Evolutionary conservation across 64 coral and sea anemone genomes (phyloP).

Genomic region (Catalaphyllia jardinei): DNA sequence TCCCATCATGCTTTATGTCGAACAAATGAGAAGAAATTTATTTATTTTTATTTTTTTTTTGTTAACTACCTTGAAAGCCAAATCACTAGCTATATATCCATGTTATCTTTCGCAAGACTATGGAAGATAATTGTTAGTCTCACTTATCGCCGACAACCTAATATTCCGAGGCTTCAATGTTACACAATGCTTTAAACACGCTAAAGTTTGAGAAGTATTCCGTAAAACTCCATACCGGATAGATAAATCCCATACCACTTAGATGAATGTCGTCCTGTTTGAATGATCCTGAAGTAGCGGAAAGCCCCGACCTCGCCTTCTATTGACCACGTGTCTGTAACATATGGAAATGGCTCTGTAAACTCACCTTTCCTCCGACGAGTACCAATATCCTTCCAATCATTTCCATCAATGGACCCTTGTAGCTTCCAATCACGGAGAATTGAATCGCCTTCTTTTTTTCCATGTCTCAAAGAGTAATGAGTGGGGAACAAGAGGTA

Average conservation of each 20-base stretch:
- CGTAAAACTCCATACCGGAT: conserved; percentile 18
- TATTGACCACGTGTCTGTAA: not conserved
- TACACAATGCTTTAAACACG: too few species aligned
- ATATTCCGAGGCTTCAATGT: too few species aligned
- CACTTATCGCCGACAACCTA: too few species aligned
- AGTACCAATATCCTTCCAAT: not conserved
- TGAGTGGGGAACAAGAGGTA: conserved; percentile 56
- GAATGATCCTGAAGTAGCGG: conserved; percentile 23
- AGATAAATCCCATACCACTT: not conserved
- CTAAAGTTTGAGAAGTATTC: not conserved
- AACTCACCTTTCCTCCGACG: not conserved
- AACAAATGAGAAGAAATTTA: too few species aligned
- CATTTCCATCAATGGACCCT: not conserved
- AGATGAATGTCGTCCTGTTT: conserved; percentile 17
- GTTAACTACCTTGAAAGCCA: too few species aligned
- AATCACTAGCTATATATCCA: too few species aligned
- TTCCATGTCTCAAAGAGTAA: not conserved
- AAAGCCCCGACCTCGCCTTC: not conserved
- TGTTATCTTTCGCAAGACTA: too few species aligned
- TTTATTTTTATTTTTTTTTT: too few species aligned
- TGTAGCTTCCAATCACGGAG: not conserved
- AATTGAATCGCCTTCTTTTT: not conserved
- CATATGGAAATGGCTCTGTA: not conserved
- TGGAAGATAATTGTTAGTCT: too few species aligned
- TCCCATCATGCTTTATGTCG: too few species aligned